These are phyloP conservation scores for Diadumene lineata DNA, from an alignment of 92 coral and sea anemone genomes.

Conservation along the genomic window DNA sequence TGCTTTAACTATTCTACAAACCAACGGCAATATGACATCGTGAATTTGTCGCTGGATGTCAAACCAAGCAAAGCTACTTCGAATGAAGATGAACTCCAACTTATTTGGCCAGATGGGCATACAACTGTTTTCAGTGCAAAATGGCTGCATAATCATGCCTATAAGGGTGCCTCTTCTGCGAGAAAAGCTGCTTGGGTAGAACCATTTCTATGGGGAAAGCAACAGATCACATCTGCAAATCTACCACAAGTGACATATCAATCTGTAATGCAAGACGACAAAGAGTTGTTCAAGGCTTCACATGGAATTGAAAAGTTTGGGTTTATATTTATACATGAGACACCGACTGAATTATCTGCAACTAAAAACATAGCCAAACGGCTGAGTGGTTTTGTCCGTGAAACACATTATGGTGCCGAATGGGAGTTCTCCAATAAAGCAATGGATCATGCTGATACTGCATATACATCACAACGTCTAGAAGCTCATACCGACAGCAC, in stretches of 20 bases:
- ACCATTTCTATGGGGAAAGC: constrained; percentile 58
- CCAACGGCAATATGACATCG: constrained; percentile 67
- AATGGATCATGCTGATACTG: constrained; percentile 70
- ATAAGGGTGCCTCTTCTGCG: constrained; percentile 2
- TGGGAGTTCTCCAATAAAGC: constrained; percentile 73
- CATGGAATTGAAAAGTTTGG: constrained; percentile 60
- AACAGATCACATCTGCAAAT: constrained; percentile 40
- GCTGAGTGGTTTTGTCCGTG: constrained; percentile 69
- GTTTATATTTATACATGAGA: constrained; percentile 77
- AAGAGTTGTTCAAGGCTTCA: constrained; percentile 43
- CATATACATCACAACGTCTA: constrained; percentile 58
- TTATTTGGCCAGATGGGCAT: constrained; percentile 78
- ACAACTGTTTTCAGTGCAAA: constrained; percentile 41
- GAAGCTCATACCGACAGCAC: constrained; percentile 77
- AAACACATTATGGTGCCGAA: constrained; percentile 67
- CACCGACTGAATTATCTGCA: constrained; percentile 58
- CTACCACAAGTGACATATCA: constrained; percentile 41
- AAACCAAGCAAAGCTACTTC: constrained; percentile 42
- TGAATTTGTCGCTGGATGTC: constrained; percentile 60
- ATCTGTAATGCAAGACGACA: constrained; percentile 44
- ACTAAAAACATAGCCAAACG: constrained; percentile 43
- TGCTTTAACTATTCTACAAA: constrained; percentile 65
- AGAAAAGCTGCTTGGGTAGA: constrained; percentile 24
- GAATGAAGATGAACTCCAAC: constrained; percentile 30
- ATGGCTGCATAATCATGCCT: constrained; percentile 59